Base-by-base conservation (phyloP, 2,797 vertebrate species). In the Fringilla coelebs region DNA sequence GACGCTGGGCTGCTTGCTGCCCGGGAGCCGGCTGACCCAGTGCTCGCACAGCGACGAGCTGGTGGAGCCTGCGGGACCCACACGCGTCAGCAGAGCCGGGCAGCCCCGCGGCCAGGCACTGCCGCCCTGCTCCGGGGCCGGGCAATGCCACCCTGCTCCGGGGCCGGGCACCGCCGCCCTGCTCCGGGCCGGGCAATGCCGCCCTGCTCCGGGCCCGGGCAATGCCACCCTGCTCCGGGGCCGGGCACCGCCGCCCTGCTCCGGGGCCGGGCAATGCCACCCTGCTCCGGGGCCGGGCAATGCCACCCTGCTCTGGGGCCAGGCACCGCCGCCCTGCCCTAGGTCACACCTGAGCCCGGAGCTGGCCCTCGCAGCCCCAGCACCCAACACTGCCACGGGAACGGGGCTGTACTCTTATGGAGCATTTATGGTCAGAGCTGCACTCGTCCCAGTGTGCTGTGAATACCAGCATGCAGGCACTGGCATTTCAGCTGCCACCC, bases 31-130 rank as follows among this genome's bases (percentile, higher is more conserved):
- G 96, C 99, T 99, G 92, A 99, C 96, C 99, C 99, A 99, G 98
- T 99, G 99, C 89, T 99, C 99, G 24, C 99, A 99, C 90, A 99
- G 97, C 5, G 99, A 99, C 4, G 99, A 99, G 96, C 99, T 99
- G 21, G 99, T 99, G 94, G 99, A 99, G 73, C 99, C 99, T 99
- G 97, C 52, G n/a, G 79, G 89, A 75, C 40, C 5, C 57, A 13
- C 7, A 9, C 6, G 14, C 1, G 2, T 55, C 52, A 54, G 52
- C 19, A 32, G 51, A 31, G 51, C 49, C 2, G 5, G 28, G 51
- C 51, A 52, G 51, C 51, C 51, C 29, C 11, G 17, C 7, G 7
- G 7, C 11, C 28, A 18, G 49, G 49, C 28, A 31, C 49, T 31
- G 51, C 51, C 31, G 29, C 29, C 3, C 51, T 52, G 51, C 29